Percentiles rank a stretch among this genome's conserved stretches.
phyloP scores from a whole-genome alignment of 2,888 invertebrate genomes.

The Brenthis hecate region DNA sequence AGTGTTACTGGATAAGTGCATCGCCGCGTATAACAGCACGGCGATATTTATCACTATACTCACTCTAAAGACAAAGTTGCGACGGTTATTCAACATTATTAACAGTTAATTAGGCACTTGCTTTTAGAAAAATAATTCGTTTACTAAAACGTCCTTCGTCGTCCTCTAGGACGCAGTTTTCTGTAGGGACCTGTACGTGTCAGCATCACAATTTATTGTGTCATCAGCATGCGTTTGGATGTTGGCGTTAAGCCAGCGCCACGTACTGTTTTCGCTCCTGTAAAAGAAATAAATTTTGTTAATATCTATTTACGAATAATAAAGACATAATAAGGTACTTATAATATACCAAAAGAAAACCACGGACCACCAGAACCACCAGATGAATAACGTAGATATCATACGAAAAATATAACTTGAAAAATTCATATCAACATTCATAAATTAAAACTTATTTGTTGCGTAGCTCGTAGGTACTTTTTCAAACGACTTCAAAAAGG shows the following conservation, averaged over 20 bases:
- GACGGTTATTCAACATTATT: conserved; percentile 75
- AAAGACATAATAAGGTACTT: no score
- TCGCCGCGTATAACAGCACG: conserved; percentile 87
- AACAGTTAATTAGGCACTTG: conserved; percentile 67
- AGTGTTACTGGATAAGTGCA: conserved; percentile 78
- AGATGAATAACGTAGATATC: no score
- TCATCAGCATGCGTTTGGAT: conserved; percentile 69
- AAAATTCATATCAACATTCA: no score
- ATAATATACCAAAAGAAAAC: no score
- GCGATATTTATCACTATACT: conserved; percentile 89
- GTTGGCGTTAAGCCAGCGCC: conserved; percentile 66
- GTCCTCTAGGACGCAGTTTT: conserved; percentile 81
- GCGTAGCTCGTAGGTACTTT: no score
- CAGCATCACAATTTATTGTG: conserved; percentile 81
- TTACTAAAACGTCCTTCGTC: conserved; percentile 76
- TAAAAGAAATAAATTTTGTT: conserved; percentile 51
- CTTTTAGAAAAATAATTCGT: conserved; percentile 59
- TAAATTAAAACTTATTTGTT: no score
- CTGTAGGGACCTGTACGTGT: conserved; percentile 74
- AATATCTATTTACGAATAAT: neutral
- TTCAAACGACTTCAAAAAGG: no score
- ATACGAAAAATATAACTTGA: no score
- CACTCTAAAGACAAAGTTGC: conserved; percentile 88
- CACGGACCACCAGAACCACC: no score
- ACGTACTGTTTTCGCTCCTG: conserved; percentile 57